These are phyloP conservation scores for Apostichopus parvimensis DNA, from an alignment of 35 echinoderm and acorn worm genomes.

Conservation along the genomic window DNA sequence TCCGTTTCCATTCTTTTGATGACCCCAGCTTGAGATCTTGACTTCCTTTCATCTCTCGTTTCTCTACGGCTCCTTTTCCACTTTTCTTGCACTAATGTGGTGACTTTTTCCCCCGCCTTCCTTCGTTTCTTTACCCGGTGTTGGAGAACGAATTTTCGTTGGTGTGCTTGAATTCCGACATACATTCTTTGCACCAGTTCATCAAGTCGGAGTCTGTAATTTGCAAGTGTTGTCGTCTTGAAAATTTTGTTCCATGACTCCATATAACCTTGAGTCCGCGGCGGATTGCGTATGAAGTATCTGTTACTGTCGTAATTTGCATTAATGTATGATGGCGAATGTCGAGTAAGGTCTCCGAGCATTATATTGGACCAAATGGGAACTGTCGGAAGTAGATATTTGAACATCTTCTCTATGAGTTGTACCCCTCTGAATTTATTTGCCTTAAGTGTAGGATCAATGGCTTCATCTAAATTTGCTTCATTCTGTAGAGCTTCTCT, in stretches of 20 bases:
- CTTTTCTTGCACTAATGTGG: not conserved
- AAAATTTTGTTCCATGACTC: slow-evolving; percentile 36
- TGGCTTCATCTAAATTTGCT: not conserved
- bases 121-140: not conserved
- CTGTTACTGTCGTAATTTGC: not conserved
- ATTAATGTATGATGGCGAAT: not conserved
- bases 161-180: not conserved
- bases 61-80: not conserved
- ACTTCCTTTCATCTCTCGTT: not conserved
- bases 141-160: slow-evolving; percentile 22
- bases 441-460: not conserved
- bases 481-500: not conserved
- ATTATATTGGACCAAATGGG: not conserved
- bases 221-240: not conserved
- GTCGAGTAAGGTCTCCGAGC: not conserved
- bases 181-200: slow-evolving; percentile 22
- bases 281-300: slow-evolving; percentile 18
- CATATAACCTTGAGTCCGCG: slow-evolving; percentile 13
- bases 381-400: not conserved
- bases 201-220: slow-evolving; percentile 4
- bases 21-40: not conserved
- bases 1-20: not conserved
- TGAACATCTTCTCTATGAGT: not conserved
- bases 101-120: not conserved
- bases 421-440: not conserved